Conservation (phyloP, 1,140 invertebrate species). For the Medauroidea extradentata region DNA sequence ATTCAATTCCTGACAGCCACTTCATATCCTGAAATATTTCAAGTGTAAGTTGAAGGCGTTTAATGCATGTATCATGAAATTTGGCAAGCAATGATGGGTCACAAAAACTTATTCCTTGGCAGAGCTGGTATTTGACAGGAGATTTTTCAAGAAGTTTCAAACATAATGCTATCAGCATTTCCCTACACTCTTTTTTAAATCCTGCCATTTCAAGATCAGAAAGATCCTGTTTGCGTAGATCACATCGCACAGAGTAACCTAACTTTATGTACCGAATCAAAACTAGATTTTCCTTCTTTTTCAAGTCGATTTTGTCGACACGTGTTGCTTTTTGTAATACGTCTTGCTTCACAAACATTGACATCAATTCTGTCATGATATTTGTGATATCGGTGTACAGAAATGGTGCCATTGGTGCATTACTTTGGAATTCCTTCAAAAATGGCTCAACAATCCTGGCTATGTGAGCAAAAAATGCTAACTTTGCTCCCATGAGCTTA, state of each 20-base stretch:
- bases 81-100: constrained; percentile 4
- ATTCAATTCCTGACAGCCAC: constrained; percentile 1
- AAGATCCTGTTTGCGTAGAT: not conserved
- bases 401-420: constrained; percentile 19
- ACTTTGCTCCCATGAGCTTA: constrained; percentile 2
- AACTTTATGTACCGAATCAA: no score
- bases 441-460: constrained; percentile 21
- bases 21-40: not conserved
- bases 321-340: constrained; percentile 2
- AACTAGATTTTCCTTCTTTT: no score
- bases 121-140: constrained; percentile 2
- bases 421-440: constrained; percentile 19
- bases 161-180: constrained; percentile 1
- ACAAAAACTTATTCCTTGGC: constrained; percentile 8
- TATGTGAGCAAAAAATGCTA: constrained; percentile 1
- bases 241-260: no score
- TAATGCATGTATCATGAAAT: not conserved
- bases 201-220: constrained; percentile 8
- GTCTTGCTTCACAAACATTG: constrained; percentile 5
- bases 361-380: constrained; percentile 8
- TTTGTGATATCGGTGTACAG: constrained; percentile 1
- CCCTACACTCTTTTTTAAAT: constrained; percentile 14
- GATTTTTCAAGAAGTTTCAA: constrained; percentile 7
- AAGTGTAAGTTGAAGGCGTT: constrained; percentile 2
- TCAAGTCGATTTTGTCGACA: not conserved